These are phyloP conservation scores for Stenodera caucasica DNA, from an alignment of 2,888 invertebrate genomes.

Conservation along the genomic window DNA sequence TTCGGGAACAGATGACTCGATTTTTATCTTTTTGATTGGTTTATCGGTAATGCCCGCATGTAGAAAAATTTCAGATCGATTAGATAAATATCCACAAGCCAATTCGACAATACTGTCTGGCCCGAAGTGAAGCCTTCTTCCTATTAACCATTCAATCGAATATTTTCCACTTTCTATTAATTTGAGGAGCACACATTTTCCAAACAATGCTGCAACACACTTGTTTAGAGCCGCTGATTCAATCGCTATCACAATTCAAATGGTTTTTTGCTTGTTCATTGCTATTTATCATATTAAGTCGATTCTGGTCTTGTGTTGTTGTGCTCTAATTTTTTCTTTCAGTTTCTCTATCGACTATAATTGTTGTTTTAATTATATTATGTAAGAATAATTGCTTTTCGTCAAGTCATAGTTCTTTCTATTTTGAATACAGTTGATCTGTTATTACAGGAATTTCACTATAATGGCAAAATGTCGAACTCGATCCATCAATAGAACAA, in stretches of 20 bases:
- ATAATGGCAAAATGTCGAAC: conserved; percentile 19
- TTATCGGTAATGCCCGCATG: neutral
- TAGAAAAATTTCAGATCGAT: neutral
- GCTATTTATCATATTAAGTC: no score
- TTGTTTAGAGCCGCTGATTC: no score
- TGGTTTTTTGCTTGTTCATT: no score
- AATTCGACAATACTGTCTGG: neutral
- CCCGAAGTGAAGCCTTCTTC: no score
- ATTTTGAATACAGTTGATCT: conserved; percentile 33
- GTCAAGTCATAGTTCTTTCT: neutral
- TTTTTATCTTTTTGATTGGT: conserved; percentile 15
- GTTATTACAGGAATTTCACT: conserved; percentile 18
- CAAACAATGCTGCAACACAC: no score
- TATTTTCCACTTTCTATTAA: no score
- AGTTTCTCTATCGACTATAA: neutral
- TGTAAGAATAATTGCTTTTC: neutral
- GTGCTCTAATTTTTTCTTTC: no score
- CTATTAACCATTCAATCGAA: no score
- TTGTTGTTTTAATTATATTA: neutral
- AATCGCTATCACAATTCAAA: no score
- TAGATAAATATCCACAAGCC: neutral
- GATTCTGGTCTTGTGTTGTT: no score
- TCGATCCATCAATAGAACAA: conserved; percentile 17
- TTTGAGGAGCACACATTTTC: no score
- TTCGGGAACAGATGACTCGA: conserved; percentile 32